These are phyloP conservation scores for Liparis tanakae DNA, from an alignment of 2,797 vertebrate species.

Conservation along the genomic window DNA sequence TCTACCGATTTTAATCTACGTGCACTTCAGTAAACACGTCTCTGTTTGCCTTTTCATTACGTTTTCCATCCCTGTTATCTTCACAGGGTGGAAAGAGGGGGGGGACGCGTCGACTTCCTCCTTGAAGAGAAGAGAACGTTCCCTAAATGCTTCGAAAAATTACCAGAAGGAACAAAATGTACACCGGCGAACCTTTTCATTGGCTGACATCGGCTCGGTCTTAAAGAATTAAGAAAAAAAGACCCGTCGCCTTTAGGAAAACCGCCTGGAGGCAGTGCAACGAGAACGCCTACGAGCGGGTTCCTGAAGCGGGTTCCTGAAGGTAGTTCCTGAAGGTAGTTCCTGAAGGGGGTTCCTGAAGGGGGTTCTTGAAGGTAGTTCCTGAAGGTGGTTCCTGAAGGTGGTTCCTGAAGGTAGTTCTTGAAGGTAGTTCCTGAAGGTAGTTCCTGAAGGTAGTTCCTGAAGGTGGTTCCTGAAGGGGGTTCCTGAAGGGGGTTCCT, in stretches of 20 bases:
- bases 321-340: no score
- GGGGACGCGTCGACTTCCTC: background rate
- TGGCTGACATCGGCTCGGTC: background rate
- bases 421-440: no score
- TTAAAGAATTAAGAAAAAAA: background rate
- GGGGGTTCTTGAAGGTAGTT: no score
- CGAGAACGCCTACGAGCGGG: background rate
- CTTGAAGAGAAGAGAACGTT: background rate
- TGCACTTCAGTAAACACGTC: constrained; percentile 23
- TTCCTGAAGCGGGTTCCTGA: background rate
- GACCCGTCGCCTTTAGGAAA: background rate
- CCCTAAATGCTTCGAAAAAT: background rate
- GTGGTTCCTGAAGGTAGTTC: no score
- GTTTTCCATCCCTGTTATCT: constrained; percentile 13
- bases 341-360: no score
- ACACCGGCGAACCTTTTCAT: background rate
- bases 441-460: no score
- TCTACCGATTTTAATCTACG: constrained; percentile 1
- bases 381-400: no score
- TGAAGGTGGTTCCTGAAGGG: no score
- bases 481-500: no score
- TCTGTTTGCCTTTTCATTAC: constrained; percentile 21
- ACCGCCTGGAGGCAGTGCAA: background rate
- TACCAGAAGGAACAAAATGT: background rate
- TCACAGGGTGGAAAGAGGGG: background rate